phyloP scores from a whole-genome alignment of 2,888 invertebrate species.

The Sicus ferrugineus region DNA sequence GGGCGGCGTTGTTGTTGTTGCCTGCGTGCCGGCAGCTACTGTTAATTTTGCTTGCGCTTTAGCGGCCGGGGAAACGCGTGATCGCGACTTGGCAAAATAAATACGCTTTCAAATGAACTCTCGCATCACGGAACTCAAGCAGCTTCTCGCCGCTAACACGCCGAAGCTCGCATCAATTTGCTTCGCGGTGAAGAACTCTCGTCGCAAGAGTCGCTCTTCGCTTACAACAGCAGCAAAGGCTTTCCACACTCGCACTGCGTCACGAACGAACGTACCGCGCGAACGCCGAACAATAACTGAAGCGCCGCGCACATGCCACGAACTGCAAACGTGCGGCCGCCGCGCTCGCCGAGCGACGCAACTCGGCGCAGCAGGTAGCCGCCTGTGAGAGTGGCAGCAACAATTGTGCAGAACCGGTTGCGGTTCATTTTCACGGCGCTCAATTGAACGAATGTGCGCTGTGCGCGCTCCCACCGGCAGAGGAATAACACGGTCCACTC shows the following conservation, averaged over 20 bases:
- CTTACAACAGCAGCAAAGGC: not conserved
- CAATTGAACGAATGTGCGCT: not conserved
- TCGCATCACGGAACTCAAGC: no score
- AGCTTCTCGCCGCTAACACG: not conserved
- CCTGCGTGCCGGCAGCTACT: conserved; percentile 10
- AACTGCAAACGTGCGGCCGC: conserved; percentile 5
- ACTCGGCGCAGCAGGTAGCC: conserved; percentile 39
- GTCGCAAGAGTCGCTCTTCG: not conserved
- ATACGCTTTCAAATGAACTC: no score
- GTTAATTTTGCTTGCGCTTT: no score
- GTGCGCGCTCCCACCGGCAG: not conserved
- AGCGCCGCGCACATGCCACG: conserved; percentile 26
- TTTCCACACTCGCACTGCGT: conserved; percentile 29
- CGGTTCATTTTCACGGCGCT: not conserved
- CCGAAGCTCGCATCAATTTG: not conserved
- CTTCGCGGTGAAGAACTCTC: not conserved
- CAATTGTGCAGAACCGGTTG: conserved; percentile 39
- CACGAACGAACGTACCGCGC: conserved; percentile 44
- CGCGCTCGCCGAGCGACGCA: conserved; percentile 41
- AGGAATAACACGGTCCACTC: not conserved
- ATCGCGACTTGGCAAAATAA: no score
- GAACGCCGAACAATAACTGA: conserved; percentile 47
- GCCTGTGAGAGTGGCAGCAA: conserved; percentile 12
- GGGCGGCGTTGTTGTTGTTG: not conserved
- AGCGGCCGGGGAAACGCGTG: no score